These are phyloP conservation scores for Catocala sponsa DNA, from an alignment of 2,888 invertebrate species.

Conservation along the genomic window DNA sequence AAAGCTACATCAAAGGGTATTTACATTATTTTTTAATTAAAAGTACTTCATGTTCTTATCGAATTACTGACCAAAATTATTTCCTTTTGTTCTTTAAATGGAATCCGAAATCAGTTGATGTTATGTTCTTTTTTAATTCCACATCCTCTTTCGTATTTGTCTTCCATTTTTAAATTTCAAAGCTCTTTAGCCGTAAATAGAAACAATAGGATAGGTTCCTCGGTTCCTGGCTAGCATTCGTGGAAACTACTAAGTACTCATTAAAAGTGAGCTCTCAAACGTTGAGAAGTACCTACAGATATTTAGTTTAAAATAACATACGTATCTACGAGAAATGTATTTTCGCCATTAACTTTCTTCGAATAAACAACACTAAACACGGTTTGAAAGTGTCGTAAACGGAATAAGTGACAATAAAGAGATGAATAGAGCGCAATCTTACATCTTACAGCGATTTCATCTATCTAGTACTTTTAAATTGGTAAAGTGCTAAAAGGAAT, in stretches of 20 bases:
- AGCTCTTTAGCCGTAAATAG: no score
- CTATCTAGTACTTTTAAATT: neutral
- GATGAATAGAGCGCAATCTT: neutral
- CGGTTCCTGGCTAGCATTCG: neutral
- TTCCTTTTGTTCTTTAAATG: no score
- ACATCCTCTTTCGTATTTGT: no score
- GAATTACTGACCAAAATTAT: no score
- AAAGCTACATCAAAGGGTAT: no score
- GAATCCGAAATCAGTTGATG: no score
- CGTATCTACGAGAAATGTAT: neutral
- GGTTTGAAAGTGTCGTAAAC: constrained; percentile 4
- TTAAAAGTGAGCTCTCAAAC: neutral
- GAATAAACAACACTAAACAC: constrained; percentile 4
- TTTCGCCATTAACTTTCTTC: constrained; percentile 5
- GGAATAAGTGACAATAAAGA: neutral
- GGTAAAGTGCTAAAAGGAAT: neutral
- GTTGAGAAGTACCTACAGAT: neutral
- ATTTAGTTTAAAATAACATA: neutral
- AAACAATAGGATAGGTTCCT: no score
- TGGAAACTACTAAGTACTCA: neutral
- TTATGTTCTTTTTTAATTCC: no score
- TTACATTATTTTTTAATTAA: no score
- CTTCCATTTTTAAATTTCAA: no score
- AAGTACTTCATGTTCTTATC: no score
- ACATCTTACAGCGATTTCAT: neutral